phyloP scores from a whole-genome alignment of 92 coral and sea anemone genomes.

The Metridium senile region DNA sequence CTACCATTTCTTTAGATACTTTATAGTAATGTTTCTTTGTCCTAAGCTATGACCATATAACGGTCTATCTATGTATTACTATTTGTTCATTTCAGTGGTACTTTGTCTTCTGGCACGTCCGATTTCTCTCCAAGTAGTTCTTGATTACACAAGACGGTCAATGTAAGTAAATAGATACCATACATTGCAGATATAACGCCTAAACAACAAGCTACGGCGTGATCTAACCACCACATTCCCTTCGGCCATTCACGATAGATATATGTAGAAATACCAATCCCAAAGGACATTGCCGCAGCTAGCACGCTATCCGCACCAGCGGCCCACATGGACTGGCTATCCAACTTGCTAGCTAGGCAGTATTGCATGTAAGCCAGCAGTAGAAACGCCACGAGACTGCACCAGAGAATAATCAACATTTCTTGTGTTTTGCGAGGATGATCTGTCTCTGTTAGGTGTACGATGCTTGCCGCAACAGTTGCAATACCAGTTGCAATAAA shows the following conservation, averaged over 20 bases:
- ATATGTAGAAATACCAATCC: slow-evolving; percentile 54
- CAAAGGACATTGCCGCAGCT: slow-evolving; percentile 66
- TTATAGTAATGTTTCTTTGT: too few relatives aligned
- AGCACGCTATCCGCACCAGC: slow-evolving; percentile 65
- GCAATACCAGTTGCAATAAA: slow-evolving; percentile 68
- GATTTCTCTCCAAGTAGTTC: not conserved
- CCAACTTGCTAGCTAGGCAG: slow-evolving; percentile 45
- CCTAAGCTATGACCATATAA: too few relatives aligned
- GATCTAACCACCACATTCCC: slow-evolving; percentile 76
- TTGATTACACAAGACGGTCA: slow-evolving; percentile 10
- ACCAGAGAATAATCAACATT: slow-evolving; percentile 55
- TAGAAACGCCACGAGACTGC: slow-evolving; percentile 48
- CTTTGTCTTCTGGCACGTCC: not conserved
- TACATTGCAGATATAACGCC: slow-evolving; percentile 59
- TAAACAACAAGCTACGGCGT: slow-evolving; percentile 50
- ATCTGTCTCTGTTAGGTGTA: slow-evolving; percentile 48
- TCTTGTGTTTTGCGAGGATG: slow-evolving; percentile 59
- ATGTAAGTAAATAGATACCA: slow-evolving; percentile 37
- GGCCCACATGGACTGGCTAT: slow-evolving; percentile 70
- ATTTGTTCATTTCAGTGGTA: not conserved
- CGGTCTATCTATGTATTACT: too few relatives aligned
- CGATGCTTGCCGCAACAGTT: slow-evolving; percentile 45
- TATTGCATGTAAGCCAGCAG: slow-evolving; percentile 44
- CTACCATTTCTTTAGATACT: too few relatives aligned
- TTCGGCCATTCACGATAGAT: slow-evolving; percentile 40